Evolutionary conservation across 2,113 vertebrate species (phyloP), one percentile per base, ranked within the genome.

Genomic region (Drymodes brunneopygia): DNA sequence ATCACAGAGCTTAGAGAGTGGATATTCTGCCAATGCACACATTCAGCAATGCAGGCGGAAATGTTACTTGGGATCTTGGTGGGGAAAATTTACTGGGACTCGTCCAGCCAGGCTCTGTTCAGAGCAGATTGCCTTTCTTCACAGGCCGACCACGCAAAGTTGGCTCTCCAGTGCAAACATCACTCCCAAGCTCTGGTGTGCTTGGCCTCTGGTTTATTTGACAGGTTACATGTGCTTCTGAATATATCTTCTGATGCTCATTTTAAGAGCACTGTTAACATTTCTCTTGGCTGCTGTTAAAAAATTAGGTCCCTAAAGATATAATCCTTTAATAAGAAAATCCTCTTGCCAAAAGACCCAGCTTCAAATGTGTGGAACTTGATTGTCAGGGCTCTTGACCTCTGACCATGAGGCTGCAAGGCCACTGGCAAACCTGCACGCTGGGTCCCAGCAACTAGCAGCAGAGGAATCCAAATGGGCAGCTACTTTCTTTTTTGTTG

Each of bases 181-280:
- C n/a, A 12, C 94, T 86, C 89, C 56, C 80, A 57, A 83, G 83
- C 64, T 78, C 73, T 93, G 60, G 82, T 78, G 83, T 66, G 27
- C 71, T 89, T 94, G 92, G 89, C 94, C 72, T 92, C 77, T 67
- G 89, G 40, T 89, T 95, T 97, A 89, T 96, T 96, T 96, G 94
- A 97, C 94, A 94, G 86, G 88, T 92, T 94, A 86, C 44, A 92
- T 92, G 89, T 84, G 94, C 91, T 96, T 94, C 94, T 95, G 94
- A 95, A 92, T 90, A 44, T 62, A 81, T 92, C 88, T 95, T 93
- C 91, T 88, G 94, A 94, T 91, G 86, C 69, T 95, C 91, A 45
- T 89, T 95, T 94, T 92, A 80, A 83, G 75, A 94, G 56, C 15
- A 48, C 61, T 86, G 48, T 40, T 93, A 96, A 78, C 25, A 6